Percentiles rank a stretch among this genome's conserved stretches.
Evolutionary conservation across 1,140 invertebrate species (phyloP).

Genomic region (Zophobas morio): DNA sequence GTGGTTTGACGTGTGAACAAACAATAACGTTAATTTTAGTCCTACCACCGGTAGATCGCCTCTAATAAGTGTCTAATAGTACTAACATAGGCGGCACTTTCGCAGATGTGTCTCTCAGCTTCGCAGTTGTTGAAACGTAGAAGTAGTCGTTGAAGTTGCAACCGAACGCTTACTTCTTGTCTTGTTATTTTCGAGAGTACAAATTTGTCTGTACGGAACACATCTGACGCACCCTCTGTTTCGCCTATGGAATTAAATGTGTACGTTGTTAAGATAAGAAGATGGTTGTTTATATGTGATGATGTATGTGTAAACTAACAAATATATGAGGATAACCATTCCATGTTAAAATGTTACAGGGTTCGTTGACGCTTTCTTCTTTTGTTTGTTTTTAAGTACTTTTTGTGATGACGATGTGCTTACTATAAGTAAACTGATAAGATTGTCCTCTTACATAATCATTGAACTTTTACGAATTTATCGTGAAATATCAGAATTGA

Average conservation of each 20-base stretch:
- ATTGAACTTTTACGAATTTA: conserved; percentile 49
- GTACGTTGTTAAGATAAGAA: conserved; percentile 10
- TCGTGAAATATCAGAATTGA: conserved; percentile 29
- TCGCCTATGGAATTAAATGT: conserved; percentile 32
- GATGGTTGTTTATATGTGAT: conserved; percentile 46
- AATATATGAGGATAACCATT: conserved; percentile 44
- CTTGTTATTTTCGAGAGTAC: not conserved
- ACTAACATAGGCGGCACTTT: conserved; percentile 1
- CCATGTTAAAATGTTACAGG: conserved; percentile 46
- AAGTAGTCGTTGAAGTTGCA: too few relatives aligned
- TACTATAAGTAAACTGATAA: conserved; percentile 34
- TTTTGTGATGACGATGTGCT: conserved; percentile 17
- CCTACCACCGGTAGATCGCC: not conserved
- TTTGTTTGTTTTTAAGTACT: conserved; percentile 22
- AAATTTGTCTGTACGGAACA: not conserved
- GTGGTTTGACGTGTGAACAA: too few relatives aligned
- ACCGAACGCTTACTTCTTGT: too few relatives aligned
- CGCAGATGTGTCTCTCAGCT: not conserved
- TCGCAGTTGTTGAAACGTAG: not conserved
- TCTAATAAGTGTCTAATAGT: conserved; percentile 4
- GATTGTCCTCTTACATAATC: conserved; percentile 39
- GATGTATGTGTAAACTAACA: conserved; percentile 46
- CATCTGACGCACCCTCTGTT: conserved; percentile 9
- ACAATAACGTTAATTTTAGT: not conserved
- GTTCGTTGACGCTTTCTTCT: conserved; percentile 41